These are phyloP conservation scores for Nomada ferruginata DNA, from an alignment of 2,888 invertebrate genomes.

Conservation along the genomic window DNA sequence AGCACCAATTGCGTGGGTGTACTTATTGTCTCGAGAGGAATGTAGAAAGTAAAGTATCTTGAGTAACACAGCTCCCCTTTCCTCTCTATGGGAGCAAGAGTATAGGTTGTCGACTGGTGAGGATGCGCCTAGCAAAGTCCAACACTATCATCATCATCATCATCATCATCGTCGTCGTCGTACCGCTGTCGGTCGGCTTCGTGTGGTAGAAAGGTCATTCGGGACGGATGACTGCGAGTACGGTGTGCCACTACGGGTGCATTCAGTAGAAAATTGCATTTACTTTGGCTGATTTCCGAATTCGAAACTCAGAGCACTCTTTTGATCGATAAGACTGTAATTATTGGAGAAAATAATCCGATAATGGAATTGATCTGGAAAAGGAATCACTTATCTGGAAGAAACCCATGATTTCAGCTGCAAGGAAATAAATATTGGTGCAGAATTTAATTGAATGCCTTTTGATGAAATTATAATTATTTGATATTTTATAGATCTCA, in stretches of 20 bases:
- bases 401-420: too few relatives aligned
- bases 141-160: slow-evolving; percentile 67
- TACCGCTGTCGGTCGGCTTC: slow-evolving; percentile 53
- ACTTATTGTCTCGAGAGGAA: slow-evolving; percentile 82
- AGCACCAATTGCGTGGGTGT: slow-evolving; percentile 74
- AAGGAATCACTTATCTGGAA: too few relatives aligned
- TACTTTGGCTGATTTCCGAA: slow-evolving; percentile 20
- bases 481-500: too few relatives aligned
- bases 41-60: slow-evolving; percentile 84
- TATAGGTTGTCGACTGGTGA: slow-evolving; percentile 71
- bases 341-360: too few relatives aligned
- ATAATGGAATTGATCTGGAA: too few relatives aligned
- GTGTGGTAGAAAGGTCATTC: slow-evolving; percentile 69
- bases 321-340: too few relatives aligned
- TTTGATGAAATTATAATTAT: too few relatives aligned
- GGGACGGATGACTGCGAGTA: slow-evolving; percentile 35
- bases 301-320: background rate
- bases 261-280: slow-evolving; percentile 49
- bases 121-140: slow-evolving; percentile 72
- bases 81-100: slow-evolving; percentile 61
- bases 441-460: too few relatives aligned
- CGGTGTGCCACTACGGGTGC: slow-evolving; percentile 15
- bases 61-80: slow-evolving; percentile 73
- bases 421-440: too few relatives aligned
- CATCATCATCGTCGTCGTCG: slow-evolving; percentile 55